Percentiles rank a stretch among this genome's conserved stretches.
Conservation (phyloP, 2,888 invertebrate genomes). For the Augochlorella aurata region DNA sequence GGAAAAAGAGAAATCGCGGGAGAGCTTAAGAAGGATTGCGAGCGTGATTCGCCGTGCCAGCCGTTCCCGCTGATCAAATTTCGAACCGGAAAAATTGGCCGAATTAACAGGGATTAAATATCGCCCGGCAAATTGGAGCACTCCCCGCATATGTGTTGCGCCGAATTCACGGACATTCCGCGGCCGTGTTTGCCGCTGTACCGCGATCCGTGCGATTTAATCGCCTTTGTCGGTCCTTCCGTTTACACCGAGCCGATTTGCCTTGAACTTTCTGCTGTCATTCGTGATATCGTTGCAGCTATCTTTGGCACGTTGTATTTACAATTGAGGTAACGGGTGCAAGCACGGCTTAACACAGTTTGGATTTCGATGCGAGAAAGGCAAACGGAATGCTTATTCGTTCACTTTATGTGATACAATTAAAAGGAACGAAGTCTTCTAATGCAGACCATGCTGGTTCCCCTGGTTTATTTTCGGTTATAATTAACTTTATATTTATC, state of each 20-base stretch:
- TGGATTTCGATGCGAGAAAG: too few relatives aligned
- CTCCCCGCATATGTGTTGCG: not conserved
- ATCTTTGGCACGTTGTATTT: too few relatives aligned
- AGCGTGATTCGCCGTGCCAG: constrained; percentile 24
- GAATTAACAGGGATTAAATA: constrained; percentile 41
- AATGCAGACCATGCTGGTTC: too few relatives aligned
- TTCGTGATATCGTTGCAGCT: too few relatives aligned
- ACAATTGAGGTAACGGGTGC: too few relatives aligned
- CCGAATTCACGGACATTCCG: not conserved
- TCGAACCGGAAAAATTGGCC: constrained; percentile 21
- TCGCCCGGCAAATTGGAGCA: constrained; percentile 11
- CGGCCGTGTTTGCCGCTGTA: not conserved
- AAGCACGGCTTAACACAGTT: too few relatives aligned
- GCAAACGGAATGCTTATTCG: too few relatives aligned
- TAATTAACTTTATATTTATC: too few relatives aligned
- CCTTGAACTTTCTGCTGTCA: not conserved
- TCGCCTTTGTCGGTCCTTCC: not conserved
- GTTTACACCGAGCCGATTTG: not conserved
- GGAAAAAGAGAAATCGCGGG: constrained; percentile 26
- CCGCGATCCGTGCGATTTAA: not conserved
- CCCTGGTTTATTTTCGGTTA: too few relatives aligned
- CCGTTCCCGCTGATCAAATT: constrained; percentile 18
- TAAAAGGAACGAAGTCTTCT: too few relatives aligned
- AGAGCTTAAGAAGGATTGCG: constrained; percentile 28
- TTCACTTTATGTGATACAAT: too few relatives aligned